Evolutionary conservation across 2,797 vertebrate species (phyloP), one percentile per base, ranked within the genome.

Genomic region (Myotis daubentonii): DNA sequence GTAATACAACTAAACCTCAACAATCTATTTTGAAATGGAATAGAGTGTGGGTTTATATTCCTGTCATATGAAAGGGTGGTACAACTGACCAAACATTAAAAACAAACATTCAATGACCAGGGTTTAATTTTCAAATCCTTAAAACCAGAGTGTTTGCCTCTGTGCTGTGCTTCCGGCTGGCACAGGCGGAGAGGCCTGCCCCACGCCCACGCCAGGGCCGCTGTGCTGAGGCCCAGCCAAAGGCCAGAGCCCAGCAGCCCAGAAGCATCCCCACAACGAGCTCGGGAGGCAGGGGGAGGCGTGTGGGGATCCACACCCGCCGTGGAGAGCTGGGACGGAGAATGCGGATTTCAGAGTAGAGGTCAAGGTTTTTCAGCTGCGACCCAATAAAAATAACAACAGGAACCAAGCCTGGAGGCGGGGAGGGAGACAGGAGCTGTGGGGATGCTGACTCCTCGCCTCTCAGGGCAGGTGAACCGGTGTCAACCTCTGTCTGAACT

Each of bases 101-200:
- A 89, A 93, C 96, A 95, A 95, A 95, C 87, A 96, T 60, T 93
- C 53, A 89, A 57, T 49, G 87, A 86, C 30, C 33, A 28, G 49
- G 87, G 93, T 71, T 93, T 82, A 66, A 65, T 88, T 96, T 96
- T 83, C 84, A 96, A 88, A 88, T 86, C 81, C 95, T 81, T 51
- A 36, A 55, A 75, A 33, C 68, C 30, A 0, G 8, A 92, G 83
- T 90, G 86, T 95, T 97, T 96, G 94, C 80, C 74, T 93, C 75
- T 66, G 91, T 66, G 60, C 53, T 87, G 76, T 53, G 89, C 62
- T 84, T 33, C n/a, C 33, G 8, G 55, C 49, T 33, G 92, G 80
- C 36, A 15, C 72, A 17, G 53, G 15, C 0, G 6, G 60, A 38
- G 70, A 51, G 9, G 71, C 49, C 91, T 49, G 71, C 33, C 88